Evolutionary conservation across 1,140 invertebrate genomes (phyloP).

Genomic region (Drosophila setifemur): DNA sequence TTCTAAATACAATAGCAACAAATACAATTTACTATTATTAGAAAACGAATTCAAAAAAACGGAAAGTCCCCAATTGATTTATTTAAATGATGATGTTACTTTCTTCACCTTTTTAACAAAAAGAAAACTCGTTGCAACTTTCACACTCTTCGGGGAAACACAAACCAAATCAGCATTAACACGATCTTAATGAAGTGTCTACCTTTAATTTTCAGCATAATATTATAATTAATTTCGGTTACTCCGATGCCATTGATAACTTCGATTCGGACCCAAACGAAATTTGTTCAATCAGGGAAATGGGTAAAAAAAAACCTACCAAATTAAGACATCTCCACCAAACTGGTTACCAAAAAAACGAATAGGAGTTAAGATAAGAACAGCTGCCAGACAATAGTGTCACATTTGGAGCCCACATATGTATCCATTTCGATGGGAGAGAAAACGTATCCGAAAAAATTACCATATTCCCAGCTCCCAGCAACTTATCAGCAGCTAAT

Average conservation of each 20-base stretch:
- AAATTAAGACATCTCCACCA: constrained; percentile 59
- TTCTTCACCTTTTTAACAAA: constrained; percentile 17
- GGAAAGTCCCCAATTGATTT: neutral
- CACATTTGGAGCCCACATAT: constrained; percentile 60
- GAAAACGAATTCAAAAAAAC: too few species aligned
- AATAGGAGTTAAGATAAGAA: constrained; percentile 34
- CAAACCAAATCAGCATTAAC: constrained; percentile 54
- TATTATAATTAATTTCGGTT: constrained; percentile 44
- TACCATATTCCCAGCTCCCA: constrained; percentile 66
- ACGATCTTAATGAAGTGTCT: constrained; percentile 70
- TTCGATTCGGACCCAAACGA: constrained; percentile 28
- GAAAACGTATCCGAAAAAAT: constrained; percentile 32
- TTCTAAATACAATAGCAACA: too few species aligned
- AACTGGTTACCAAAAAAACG: constrained; percentile 28
- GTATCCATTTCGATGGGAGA: neutral
- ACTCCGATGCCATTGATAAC: constrained; percentile 47
- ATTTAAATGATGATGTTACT: constrained; percentile 24
- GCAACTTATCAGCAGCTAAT: constrained; percentile 77
- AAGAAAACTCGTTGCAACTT: constrained; percentile 51
- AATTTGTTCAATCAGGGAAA: constrained; percentile 33
- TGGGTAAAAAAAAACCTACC: neutral
- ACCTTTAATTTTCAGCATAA: constrained; percentile 57
- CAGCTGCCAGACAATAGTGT: constrained; percentile 58
- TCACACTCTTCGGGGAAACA: constrained; percentile 47
- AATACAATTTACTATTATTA: too few species aligned